Evolutionary conservation across 2,797 vertebrate genomes (phyloP).

Genomic region (Simalia tracyae): DNA sequence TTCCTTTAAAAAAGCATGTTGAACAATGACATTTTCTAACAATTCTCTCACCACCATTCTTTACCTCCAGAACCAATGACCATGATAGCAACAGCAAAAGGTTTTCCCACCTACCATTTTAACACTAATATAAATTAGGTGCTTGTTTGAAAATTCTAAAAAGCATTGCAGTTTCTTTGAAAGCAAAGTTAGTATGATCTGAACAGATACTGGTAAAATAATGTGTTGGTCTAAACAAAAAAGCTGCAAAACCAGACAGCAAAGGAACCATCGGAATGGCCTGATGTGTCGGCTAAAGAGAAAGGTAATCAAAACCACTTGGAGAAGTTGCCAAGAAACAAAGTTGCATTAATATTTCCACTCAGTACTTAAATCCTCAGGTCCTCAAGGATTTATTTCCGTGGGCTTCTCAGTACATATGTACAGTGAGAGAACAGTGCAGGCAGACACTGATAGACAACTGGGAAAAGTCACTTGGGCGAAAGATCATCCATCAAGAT

Average conservation of each 20-base stretch:
- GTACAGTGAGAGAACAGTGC: conserved; percentile 60
- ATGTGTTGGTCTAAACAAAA: conserved; percentile 10
- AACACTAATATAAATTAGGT: conserved; percentile 58
- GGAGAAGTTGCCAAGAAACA: conserved; percentile 60
- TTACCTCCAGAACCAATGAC: conserved; percentile 61
- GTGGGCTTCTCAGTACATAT: conserved; percentile 52
- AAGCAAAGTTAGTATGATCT: conserved; percentile 67
- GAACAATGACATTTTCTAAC: conserved; percentile 69
- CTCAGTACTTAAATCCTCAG: conserved; percentile 64
- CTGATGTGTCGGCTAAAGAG: conserved; percentile 59
- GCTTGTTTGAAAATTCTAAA: conserved; percentile 52
- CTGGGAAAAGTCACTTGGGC: conserved; percentile 83
- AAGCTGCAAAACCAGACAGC: conserved; percentile 59
- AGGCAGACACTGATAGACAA: conserved; percentile 63
- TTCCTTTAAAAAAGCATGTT: conserved; percentile 43
- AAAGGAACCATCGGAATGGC: conserved; percentile 33
- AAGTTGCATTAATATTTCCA: conserved; percentile 53
- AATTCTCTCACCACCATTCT: conserved; percentile 53
- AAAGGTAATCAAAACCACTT: conserved; percentile 60
- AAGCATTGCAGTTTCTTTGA: conserved; percentile 54
- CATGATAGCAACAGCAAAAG: conserved; percentile 47
- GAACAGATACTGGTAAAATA: conserved; percentile 65
- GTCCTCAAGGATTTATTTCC: conserved; percentile 68
- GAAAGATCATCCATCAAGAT: conserved; percentile 89
- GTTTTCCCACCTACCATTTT: conserved; percentile 58